Conservation (phyloP, 2,888 invertebrate species). For the Callosobruchus maculatus region DNA sequence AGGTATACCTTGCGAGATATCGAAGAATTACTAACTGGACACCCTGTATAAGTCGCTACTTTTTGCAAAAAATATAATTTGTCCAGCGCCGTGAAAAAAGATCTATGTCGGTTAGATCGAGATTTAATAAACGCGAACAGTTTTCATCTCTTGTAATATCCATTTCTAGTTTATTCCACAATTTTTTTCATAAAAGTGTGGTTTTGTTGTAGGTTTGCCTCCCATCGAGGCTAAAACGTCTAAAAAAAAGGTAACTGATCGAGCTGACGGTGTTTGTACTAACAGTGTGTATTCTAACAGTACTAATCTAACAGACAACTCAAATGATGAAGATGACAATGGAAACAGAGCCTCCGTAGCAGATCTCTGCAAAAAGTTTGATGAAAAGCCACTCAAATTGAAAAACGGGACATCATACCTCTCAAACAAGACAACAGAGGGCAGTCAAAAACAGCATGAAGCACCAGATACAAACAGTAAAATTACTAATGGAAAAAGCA, state of each 20-base stretch:
- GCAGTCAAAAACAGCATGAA: slow-evolving; percentile 2
- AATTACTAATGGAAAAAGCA: slow-evolving; percentile 12
- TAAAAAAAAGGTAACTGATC: slow-evolving; percentile 41
- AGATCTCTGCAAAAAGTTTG: slow-evolving; percentile 57
- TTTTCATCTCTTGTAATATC: neutral
- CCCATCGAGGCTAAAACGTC: slow-evolving; percentile 43
- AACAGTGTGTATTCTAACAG: slow-evolving; percentile 43
- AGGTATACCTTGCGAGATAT: too few relatives aligned
- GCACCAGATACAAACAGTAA: neutral
- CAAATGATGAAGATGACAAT: slow-evolving; percentile 54
- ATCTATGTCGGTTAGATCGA: too few relatives aligned
- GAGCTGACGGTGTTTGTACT: slow-evolving; percentile 32
- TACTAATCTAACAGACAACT: slow-evolving; percentile 49
- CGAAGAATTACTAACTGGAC: too few relatives aligned
- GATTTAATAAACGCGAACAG: neutral
- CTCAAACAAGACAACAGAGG: slow-evolving; percentile 13
- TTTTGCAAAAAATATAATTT: too few relatives aligned
- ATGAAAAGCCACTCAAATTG: slow-evolving; percentile 43
- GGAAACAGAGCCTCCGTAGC: slow-evolving; percentile 58
- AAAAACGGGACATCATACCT: slow-evolving; percentile 18
- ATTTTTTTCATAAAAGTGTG: neutral
- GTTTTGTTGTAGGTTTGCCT: slow-evolving; percentile 35
- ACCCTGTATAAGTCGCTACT: too few relatives aligned
- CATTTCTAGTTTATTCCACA: neutral
- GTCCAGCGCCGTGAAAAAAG: too few relatives aligned